Percentiles rank a stretch among this genome's conserved stretches.
These are phyloP conservation scores for Leuctra nigra DNA, from an alignment of 2,888 invertebrate genomes.

Conservation along the genomic window DNA sequence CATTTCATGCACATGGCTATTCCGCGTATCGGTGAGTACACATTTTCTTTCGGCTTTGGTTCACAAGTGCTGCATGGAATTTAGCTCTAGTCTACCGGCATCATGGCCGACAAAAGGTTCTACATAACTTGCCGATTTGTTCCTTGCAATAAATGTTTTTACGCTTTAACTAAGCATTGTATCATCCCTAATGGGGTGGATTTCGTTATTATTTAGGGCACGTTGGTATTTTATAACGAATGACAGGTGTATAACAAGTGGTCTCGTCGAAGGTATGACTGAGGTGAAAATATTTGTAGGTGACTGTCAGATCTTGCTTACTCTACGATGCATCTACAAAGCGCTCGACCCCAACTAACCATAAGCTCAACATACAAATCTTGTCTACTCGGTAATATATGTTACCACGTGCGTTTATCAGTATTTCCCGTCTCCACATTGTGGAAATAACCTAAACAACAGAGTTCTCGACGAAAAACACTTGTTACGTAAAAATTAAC, in stretches of 20 bases:
- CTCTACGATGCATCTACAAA: no score
- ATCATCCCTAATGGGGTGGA: background rate
- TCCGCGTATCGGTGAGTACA: constrained; percentile 53
- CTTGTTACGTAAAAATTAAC: no score
- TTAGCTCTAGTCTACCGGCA: constrained; percentile 22
- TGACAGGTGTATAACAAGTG: background rate
- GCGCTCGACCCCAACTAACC: no score
- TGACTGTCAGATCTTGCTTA: no score
- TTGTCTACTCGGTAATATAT: no score
- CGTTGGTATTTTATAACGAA: background rate
- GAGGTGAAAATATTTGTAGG: constrained; percentile 17
- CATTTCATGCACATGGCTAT: constrained; percentile 88
- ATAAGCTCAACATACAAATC: no score
- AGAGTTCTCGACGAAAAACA: no score
- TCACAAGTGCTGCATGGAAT: constrained; percentile 20
- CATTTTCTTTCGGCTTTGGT: background rate
- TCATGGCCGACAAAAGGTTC: constrained; percentile 13
- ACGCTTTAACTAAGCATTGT: background rate
- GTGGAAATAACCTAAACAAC: no score
- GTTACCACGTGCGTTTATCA: no score
- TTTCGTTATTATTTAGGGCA: background rate
- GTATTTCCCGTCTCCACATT: no score
- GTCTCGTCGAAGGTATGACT: background rate
- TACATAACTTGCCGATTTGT: background rate
- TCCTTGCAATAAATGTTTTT: background rate